phyloP scores from a whole-genome alignment of 2,888 invertebrate species.

The Drosophila diplacantha region DNA sequence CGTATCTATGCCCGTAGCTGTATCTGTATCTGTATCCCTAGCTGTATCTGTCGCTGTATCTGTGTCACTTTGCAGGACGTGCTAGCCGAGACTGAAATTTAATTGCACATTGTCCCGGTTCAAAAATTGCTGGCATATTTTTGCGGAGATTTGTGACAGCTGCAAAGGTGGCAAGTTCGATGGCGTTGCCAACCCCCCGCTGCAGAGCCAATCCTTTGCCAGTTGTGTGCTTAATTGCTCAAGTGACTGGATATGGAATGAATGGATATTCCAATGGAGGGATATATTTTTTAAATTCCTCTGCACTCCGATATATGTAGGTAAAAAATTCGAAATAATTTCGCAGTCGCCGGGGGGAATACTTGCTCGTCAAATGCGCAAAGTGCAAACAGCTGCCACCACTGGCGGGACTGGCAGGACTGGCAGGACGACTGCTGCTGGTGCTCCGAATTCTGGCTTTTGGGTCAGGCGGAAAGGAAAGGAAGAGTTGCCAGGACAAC shows the following conservation, averaged over 20 bases:
- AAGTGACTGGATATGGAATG: conserved; percentile 30
- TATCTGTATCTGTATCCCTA: neutral
- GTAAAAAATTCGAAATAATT: conserved; percentile 14
- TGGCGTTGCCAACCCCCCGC: neutral
- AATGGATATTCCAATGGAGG: conserved; percentile 23
- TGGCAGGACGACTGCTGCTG: neutral
- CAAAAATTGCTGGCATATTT: conserved; percentile 33
- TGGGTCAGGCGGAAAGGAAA: conserved; percentile 28
- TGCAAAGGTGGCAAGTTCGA: conserved; percentile 26
- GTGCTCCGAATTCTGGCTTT: conserved; percentile 5
- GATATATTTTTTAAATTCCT: conserved; percentile 5
- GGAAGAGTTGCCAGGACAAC: conserved; percentile 25
- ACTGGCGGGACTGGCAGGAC: neutral
- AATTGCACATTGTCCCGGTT: conserved; percentile 45
- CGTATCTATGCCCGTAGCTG: neutral
- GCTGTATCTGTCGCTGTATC: neutral
- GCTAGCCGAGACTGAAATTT: conserved; percentile 24
- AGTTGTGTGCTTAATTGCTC: conserved; percentile 40
- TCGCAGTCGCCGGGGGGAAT: conserved; percentile 6
- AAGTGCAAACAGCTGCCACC: conserved; percentile 27
- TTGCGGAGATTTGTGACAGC: conserved; percentile 43
- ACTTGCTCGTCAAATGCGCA: conserved; percentile 28
- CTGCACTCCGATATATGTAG: neutral
- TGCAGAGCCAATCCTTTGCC: neutral
- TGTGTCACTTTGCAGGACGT: conserved; percentile 21